Conservation (phyloP, 2,888 invertebrate genomes). For the Tiliacea aurago region DNA sequence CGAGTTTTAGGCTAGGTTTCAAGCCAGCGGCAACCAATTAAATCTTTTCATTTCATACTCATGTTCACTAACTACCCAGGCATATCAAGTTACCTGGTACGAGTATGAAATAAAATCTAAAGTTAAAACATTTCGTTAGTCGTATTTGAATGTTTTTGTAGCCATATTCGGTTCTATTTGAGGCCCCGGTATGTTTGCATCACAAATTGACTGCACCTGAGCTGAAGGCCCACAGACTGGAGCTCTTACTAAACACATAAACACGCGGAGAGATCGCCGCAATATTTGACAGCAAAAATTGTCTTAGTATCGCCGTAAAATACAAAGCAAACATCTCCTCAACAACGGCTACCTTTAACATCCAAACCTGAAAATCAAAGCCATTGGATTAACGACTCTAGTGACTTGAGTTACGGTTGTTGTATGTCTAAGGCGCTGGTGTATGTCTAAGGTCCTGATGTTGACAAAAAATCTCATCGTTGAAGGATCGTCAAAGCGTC, state of each 20-base stretch:
- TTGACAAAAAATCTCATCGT: slow-evolving; percentile 73
- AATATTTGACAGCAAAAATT: slow-evolving; percentile 75
- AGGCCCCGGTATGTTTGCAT: slow-evolving; percentile 47
- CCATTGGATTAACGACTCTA: slow-evolving; percentile 51
- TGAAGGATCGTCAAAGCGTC: slow-evolving; percentile 70
- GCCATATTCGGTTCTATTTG: slow-evolving; percentile 16
- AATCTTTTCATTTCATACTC: no score
- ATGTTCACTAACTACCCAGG: neutral
- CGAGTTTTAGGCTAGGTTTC: neutral
- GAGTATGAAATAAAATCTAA: neutral
- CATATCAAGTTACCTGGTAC: neutral
- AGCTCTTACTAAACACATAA: slow-evolving; percentile 60
- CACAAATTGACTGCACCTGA: slow-evolving; percentile 62
- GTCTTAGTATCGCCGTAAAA: slow-evolving; percentile 75
- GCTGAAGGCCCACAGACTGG: slow-evolving; percentile 30
- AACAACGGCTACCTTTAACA: slow-evolving; percentile 56
- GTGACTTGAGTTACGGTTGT: slow-evolving; percentile 31
- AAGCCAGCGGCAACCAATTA: neutral
- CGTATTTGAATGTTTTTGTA: slow-evolving; percentile 38
- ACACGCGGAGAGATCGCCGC: slow-evolving; percentile 58
- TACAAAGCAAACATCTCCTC: slow-evolving; percentile 75
- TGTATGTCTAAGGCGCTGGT: slow-evolving; percentile 10
- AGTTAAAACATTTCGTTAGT: slow-evolving; percentile 3
- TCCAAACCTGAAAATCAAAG: slow-evolving; percentile 21
- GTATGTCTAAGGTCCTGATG: slow-evolving; percentile 45